Conservation (phyloP, 1,140 invertebrate genomes). For the Chlorops oryzae region DNA sequence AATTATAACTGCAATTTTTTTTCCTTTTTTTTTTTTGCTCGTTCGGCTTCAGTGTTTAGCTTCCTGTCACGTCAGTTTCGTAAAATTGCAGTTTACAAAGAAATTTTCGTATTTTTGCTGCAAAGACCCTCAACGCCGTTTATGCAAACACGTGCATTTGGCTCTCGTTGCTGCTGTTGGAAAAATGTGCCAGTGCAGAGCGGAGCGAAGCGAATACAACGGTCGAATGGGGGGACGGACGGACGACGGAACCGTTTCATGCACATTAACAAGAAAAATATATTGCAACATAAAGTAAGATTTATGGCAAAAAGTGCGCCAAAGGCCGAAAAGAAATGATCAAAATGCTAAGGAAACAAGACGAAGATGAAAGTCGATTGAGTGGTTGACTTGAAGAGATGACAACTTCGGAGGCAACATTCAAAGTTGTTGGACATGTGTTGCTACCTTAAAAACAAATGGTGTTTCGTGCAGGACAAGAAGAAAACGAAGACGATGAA, state of each 20-base stretch:
- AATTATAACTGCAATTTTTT: not conserved
- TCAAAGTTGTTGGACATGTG: too few species aligned
- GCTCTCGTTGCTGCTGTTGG: not conserved
- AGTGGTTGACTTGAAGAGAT: not conserved
- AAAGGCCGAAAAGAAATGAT: not conserved
- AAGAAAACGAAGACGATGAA: too few species aligned
- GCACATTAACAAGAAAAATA: conserved; percentile 10
- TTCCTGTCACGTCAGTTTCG: conserved; percentile 4
- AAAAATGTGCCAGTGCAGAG: not conserved
- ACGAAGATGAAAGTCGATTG: not conserved
- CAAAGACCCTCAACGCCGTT: not conserved
- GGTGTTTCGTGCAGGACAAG: too few species aligned
- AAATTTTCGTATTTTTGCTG: not conserved
- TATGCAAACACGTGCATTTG: not conserved
- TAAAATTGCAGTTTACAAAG: conserved; percentile 4
- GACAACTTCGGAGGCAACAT: too few species aligned
- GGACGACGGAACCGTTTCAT: too few species aligned
- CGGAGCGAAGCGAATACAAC: too few species aligned
- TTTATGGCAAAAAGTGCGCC: not conserved
- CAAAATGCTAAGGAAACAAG: not conserved
- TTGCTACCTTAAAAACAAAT: too few species aligned
- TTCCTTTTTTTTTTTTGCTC: not conserved
- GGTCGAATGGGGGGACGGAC: too few species aligned
- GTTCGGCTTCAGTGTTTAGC: not conserved
- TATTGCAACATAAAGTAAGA: not conserved